Evolutionary conservation across 2,888 invertebrate species (phyloP).

Genomic region (Clusia tigrina): DNA sequence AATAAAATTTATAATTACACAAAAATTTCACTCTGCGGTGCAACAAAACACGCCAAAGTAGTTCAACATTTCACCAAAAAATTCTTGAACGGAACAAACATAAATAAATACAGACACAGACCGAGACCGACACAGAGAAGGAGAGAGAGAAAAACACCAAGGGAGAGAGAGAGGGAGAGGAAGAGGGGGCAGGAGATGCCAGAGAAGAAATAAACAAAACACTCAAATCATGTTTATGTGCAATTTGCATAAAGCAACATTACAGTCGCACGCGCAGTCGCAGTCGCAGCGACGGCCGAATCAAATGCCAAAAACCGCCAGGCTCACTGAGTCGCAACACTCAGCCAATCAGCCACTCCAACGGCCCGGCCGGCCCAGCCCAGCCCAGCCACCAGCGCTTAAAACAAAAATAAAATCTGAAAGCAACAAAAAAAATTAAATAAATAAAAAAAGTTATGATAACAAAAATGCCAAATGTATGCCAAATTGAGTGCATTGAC

Average conservation of each 20-base stretch:
- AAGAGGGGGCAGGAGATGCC: slow-evolving; percentile 21
- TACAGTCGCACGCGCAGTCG: slow-evolving; percentile 22
- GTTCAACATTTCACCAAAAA: slow-evolving; percentile 30
- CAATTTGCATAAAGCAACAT: slow-evolving; percentile 33
- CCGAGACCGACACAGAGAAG: slow-evolving; percentile 13
- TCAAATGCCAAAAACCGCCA: no score
- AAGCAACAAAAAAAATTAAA: not conserved
- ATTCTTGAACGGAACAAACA: slow-evolving; percentile 24
- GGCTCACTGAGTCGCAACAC: no score
- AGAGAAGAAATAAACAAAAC: slow-evolving; percentile 19
- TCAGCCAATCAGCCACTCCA: no score
- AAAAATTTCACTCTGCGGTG: slow-evolving; percentile 10
- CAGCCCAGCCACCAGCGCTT: no score
- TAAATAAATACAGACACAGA: slow-evolving; percentile 13
- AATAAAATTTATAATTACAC: not conserved
- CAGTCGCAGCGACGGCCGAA: no score
- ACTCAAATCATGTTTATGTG: slow-evolving; percentile 26
- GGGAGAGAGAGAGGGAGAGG: slow-evolving; percentile 8
- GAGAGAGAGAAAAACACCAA: slow-evolving; percentile 22
- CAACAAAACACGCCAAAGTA: slow-evolving; percentile 22
- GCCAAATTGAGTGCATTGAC: slow-evolving; percentile 41
- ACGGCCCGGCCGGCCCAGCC: no score
- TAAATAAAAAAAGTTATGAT: slow-evolving; percentile 15
- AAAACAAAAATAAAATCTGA: slow-evolving; percentile 16
- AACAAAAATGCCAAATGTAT: slow-evolving; percentile 42